Evolutionary conservation across 2,888 invertebrate genomes (phyloP), one percentile per base, ranked within the genome.

Genomic region (Thymelicus acteon): DNA sequence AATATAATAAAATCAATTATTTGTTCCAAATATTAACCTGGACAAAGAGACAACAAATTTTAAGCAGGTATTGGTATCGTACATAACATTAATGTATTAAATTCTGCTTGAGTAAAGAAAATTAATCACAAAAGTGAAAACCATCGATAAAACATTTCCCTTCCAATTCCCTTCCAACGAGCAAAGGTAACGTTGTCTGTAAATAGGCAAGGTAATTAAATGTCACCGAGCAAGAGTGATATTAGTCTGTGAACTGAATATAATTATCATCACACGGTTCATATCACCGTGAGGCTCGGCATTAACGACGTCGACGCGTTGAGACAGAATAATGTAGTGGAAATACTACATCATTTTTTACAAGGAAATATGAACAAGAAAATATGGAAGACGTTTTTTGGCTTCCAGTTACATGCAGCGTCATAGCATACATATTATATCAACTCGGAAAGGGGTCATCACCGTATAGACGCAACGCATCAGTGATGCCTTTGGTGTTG

Each of bases 191-290:
- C 39, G 37, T 40, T 48, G 39, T 1, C 40, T 62, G 39, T 69
- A 63, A 69, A 69, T 69, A 63, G 54, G 57, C 63, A 24, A 19
- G 6, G 6, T 24, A 19, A 40, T 7, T 63, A 69, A 69, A 69
- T 69, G 58, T 63, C 69, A 69, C 57, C 39, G 58, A 69, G 39
- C 69, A 69, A 63, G 12, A 57, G 49, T 69, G 19, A 69, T 63
- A 62, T 39, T 63, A 48, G n/a, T 58, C 57, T 63, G 58, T 69
- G 69, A 63, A 63, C 48, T 63, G 58, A 49, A 63, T 37, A 58
- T 58, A 58, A 58, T 69, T 63, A 69, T 69, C 57, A 62, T 66
- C 58, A 66, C 58, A 48, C 37, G 57, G 62, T 62, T 62, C 57
- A 48, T 39, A 31, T 52, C 68, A 67, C 60, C 44, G 52, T 62